phyloP scores from a whole-genome alignment of 1,140 invertebrate genomes.

The Pristionchus pacificus region DNA sequence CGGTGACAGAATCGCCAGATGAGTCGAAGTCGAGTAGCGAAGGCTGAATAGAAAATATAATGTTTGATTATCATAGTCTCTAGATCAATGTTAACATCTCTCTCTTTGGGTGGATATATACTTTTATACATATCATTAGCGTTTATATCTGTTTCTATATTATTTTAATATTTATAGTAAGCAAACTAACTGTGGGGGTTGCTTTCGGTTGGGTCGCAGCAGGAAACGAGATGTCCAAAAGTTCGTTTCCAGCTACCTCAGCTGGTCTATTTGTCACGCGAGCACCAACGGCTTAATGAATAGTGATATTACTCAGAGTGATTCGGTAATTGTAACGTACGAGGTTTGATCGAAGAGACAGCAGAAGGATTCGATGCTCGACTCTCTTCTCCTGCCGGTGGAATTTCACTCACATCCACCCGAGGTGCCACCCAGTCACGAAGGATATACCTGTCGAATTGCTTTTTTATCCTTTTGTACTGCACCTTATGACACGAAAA shows the following conservation, averaged over 20 bases:
- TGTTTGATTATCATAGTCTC: no score
- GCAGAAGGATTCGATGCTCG: no score
- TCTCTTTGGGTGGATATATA: neutral
- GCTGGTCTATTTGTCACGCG: no score
- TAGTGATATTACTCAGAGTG: no score
- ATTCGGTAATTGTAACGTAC: no score
- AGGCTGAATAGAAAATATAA: no score
- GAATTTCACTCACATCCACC: slow-evolving; percentile 30
- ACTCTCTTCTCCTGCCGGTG: neutral
- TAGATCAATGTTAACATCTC: slow-evolving; percentile 2
- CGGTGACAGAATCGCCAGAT: neutral
- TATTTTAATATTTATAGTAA: slow-evolving; percentile 1
- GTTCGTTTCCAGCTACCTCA: no score
- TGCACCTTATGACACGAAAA: neutral
- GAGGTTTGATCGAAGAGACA: no score
- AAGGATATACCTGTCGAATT: slow-evolving; percentile 30
- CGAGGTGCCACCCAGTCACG: slow-evolving; percentile 24
- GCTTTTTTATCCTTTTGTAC: neutral
- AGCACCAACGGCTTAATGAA: no score
- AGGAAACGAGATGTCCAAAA: no score
- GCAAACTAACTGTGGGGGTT: neutral
- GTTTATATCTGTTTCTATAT: neutral
- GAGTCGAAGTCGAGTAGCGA: slow-evolving; percentile 25
- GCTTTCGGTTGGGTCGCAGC: neutral
- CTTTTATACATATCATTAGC: no score